Evolutionary conservation across 2,888 invertebrate species (phyloP), one percentile per base, ranked within the genome.

Genomic region (Ptychoptera contaminata): DNA sequence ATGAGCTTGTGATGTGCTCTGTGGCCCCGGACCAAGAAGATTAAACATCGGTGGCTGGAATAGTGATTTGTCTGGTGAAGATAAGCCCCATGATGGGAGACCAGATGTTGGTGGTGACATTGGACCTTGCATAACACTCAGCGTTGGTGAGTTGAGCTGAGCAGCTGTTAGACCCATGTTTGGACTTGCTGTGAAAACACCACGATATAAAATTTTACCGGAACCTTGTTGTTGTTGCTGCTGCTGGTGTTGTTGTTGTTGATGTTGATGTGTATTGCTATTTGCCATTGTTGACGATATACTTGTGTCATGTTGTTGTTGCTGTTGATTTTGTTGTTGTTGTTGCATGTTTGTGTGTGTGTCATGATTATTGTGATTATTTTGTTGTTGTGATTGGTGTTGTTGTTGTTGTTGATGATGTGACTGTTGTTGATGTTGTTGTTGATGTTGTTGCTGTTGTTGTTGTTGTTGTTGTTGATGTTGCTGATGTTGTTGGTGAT

Each of bases 51-150:
- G 76, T 2, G 76, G 75, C 54, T 74, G 75, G 55, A 71, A 72
- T 46, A 79, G 67, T 6, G 76, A 73, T 57, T 79, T 77, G 54
- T 78, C 77, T 32, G 76, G 74, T 51, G 74, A 74, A 16, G 77
- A 81, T 49, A 85, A 70, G 55, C 81, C 75, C 82, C 79, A 87
- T 62, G 74, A 83, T 56, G 69, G 77, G 55, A 76, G 70, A 51
- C 67, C 71, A 50, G 62, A 70, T 1, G 75, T 62, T 46, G 70
- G 67, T 52, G 77, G 72, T 53, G 76, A 71, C 65, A 70, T 73
- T 48, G 65, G 68, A 8, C 59, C 65, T 23, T 60, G 62, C 53
- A 61, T 49, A 43, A 61, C 62, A 48, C 56, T 58, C 46, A 67
- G 56, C 39, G 63, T 66, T 29, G 66, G 60, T 47, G 67, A 66